Conservation (phyloP, 92 coral and sea anemone species). For the Umimayanthus kanabou region DNA sequence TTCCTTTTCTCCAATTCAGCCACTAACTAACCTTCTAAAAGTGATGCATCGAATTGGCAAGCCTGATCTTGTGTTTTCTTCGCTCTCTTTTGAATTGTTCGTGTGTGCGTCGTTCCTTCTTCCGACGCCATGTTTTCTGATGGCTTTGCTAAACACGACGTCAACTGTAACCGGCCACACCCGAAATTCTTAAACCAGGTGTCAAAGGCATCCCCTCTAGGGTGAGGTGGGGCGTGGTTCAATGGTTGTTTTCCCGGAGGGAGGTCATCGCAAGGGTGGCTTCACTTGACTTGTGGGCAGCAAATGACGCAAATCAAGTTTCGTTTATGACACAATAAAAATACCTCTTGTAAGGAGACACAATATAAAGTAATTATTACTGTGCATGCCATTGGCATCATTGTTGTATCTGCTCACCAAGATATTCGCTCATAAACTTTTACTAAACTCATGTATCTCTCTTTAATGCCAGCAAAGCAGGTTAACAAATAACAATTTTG, state of each 20-base stretch:
- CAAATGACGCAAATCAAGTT: not conserved
- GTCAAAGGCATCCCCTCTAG: conserved; percentile 46
- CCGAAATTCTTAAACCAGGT: conserved; percentile 68
- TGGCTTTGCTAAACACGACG: conserved; percentile 74
- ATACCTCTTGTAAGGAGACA: no score
- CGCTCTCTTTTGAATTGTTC: conserved; percentile 89
- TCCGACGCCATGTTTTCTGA: conserved; percentile 96
- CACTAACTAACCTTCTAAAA: conserved; percentile 89
- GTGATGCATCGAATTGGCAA: conserved; percentile 97
- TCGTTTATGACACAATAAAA: not conserved
- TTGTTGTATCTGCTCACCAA: not conserved
- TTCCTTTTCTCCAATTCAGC: conserved; percentile 14
- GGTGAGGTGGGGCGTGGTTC: conserved; percentile 51
- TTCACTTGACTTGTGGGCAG: conserved; percentile 2
- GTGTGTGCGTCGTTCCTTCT: conserved; percentile 87
- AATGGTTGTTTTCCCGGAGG: not conserved
- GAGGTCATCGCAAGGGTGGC: not conserved
- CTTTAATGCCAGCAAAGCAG: no score
- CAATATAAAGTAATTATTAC: no score
- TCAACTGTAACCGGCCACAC: conserved; percentile 89
- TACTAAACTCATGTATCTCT: no score
- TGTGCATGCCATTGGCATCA: not conserved
- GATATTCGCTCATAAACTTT: not conserved
- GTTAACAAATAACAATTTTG: no score
- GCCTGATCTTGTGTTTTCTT: conserved; percentile 99